Evolutionary conservation across 1,140 invertebrate genomes (phyloP).

Genomic region (Lordiphosa mommai): DNA sequence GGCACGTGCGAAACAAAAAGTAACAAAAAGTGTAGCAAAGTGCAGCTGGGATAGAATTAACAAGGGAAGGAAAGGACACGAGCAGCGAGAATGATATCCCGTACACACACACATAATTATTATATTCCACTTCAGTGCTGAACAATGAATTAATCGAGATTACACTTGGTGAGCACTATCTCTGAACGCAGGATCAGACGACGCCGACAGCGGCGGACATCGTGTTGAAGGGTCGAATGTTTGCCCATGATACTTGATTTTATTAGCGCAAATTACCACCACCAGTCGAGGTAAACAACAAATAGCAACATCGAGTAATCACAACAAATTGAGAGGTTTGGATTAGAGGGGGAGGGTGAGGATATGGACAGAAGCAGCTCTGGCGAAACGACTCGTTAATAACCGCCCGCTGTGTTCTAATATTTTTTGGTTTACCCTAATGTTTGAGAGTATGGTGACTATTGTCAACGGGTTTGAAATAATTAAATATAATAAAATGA

Average conservation of each 20-base stretch:
- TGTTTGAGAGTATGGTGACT: neutral
- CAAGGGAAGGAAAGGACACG: neutral
- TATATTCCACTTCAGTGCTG: conserved; percentile 73
- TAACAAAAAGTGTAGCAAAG: conserved; percentile 65
- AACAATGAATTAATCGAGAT: conserved; percentile 75
- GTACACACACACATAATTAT: conserved; percentile 62
- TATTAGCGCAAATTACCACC: conserved; percentile 78
- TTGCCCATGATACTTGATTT: conserved; percentile 76
- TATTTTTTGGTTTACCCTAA: conserved; percentile 8
- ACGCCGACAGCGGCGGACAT: conserved; percentile 5
- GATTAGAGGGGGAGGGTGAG: conserved; percentile 10
- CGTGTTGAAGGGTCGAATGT: conserved; percentile 31
- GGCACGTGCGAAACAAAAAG: conserved; percentile 58
- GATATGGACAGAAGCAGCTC: conserved; percentile 22
- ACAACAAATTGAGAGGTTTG: conserved; percentile 69
- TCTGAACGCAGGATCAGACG: conserved; percentile 36
- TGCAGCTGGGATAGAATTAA: conserved; percentile 50
- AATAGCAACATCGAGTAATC: conserved; percentile 54
- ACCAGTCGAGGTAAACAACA: conserved; percentile 39
- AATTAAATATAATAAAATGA: too few species aligned
- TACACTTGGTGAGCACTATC: conserved; percentile 70
- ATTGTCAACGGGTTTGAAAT: too few species aligned
- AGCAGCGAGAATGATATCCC: conserved; percentile 21
- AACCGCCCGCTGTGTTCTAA: conserved; percentile 67
- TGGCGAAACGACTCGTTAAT: conserved; percentile 61